A percentile compares a stretch with the other conserved stretches of the same genome.
phyloP scores from a whole-genome alignment of 1,140 invertebrate species.

The Tetranychus urticae region DNA sequence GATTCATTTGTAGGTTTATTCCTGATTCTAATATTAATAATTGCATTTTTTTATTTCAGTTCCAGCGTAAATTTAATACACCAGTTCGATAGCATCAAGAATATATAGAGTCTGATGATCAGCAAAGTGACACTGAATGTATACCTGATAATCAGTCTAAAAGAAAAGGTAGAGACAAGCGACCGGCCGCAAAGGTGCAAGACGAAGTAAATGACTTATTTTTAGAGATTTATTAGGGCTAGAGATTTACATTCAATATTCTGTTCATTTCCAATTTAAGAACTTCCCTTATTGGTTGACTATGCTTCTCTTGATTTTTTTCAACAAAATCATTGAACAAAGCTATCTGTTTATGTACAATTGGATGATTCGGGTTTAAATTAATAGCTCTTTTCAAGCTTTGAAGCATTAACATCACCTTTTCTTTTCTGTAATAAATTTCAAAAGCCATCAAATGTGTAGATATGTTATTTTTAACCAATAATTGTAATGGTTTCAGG shows the following conservation, averaged over 20 bases:
- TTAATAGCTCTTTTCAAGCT: conserved; percentile 43
- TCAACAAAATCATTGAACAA: conserved; percentile 1
- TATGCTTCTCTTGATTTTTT: neutral
- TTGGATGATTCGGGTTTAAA: conserved; percentile 2
- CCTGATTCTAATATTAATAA: too few species aligned
- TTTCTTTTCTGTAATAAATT: conserved; percentile 84
- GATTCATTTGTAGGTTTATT: too few species aligned
- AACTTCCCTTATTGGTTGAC: neutral
- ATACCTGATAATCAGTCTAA: neutral
- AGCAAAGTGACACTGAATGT: neutral
- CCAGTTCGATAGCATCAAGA: too few species aligned
- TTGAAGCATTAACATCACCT: conserved; percentile 55
- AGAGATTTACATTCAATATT: conserved; percentile 18
- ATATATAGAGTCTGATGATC: neutral
- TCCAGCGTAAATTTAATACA: too few species aligned
- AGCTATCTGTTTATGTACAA: conserved; percentile 1
- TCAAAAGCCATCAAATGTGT: conserved; percentile 92
- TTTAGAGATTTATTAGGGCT: conserved; percentile 29
- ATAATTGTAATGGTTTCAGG: conserved; percentile 60
- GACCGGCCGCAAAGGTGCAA: neutral
- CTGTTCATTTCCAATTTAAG: neutral
- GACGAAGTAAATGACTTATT: conserved; percentile 8
- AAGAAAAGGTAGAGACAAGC: neutral
- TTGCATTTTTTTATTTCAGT: too few species aligned
- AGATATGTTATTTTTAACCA: conserved; percentile 60